These are phyloP conservation scores for Carassius carassius DNA, from an alignment of 2,113 vertebrate species.

Conservation along the genomic window DNA sequence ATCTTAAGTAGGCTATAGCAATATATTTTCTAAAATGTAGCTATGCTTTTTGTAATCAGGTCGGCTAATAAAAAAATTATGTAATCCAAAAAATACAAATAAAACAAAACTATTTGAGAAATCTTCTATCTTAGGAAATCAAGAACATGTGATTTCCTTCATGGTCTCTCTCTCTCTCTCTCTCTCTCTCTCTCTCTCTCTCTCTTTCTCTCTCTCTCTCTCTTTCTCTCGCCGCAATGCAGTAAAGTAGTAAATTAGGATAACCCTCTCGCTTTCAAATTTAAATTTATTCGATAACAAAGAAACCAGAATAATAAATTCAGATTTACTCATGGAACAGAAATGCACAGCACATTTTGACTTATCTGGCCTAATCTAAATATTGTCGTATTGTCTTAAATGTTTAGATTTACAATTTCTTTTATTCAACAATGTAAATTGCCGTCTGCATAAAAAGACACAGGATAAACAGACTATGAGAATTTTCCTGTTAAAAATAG, in stretches of 20 bases:
- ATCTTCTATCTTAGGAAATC: not conserved
- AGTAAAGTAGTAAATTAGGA: constrained; percentile 53
- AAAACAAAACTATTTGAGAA: not conserved
- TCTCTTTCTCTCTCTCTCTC: constrained; percentile 50
- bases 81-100: no score
- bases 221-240: constrained; percentile 49
- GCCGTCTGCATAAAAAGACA: not conserved
- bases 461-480: not conserved
- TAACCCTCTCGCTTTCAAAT: constrained; percentile 35
- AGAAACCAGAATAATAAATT: not conserved
- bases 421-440: not conserved
- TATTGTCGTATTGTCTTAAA: not conserved
- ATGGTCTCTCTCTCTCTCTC: constrained; percentile 41
- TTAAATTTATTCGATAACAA: constrained; percentile 9
- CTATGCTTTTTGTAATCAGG: not conserved
- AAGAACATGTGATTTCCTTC: not conserved
- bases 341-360: not conserved
- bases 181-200: constrained; percentile 53
- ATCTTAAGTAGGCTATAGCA: no score
- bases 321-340: not conserved
- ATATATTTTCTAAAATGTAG: not conserved
- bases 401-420: not conserved
- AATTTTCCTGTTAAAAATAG: not conserved
- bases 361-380: not conserved
- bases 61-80: not conserved